These are phyloP conservation scores for Eidolon dupreanum DNA, from an alignment of 2,797 vertebrate genomes.

Conservation along the genomic window DNA sequence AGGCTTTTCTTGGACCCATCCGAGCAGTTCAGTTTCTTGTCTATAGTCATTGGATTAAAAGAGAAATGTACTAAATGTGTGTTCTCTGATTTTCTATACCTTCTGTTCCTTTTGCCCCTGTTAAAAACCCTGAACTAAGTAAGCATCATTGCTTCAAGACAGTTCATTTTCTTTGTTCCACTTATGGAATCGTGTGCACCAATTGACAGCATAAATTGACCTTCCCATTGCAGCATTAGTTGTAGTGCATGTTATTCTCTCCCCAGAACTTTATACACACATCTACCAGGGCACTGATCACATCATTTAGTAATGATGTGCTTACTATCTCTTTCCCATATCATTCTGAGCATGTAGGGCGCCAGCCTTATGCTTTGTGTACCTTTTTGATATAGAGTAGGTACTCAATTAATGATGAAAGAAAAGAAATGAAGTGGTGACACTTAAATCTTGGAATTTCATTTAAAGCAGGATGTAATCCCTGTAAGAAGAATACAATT, in stretches of 20 bases:
- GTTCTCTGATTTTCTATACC: neutral
- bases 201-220: neutral
- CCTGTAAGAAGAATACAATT: neutral
- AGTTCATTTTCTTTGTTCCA: neutral
- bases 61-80: neutral
- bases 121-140: neutral
- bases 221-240: neutral
- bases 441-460: neutral
- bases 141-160: neutral
- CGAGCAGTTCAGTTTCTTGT: neutral
- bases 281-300: accelerated
- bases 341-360: neutral
- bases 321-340: neutral
- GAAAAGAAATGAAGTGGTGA: neutral
- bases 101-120: neutral
- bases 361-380: neutral
- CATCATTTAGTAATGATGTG: neutral
- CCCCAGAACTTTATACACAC: too few species aligned
- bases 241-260: neutral
- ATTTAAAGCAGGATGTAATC: neutral
- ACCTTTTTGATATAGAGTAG: neutral
- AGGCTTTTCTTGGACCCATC: neutral
- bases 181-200: neutral
- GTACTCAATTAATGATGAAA: neutral
- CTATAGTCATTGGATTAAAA: constrained; percentile 44